Conservation (phyloP, 2,797 vertebrate species). For the Ibycter americanus region DNA sequence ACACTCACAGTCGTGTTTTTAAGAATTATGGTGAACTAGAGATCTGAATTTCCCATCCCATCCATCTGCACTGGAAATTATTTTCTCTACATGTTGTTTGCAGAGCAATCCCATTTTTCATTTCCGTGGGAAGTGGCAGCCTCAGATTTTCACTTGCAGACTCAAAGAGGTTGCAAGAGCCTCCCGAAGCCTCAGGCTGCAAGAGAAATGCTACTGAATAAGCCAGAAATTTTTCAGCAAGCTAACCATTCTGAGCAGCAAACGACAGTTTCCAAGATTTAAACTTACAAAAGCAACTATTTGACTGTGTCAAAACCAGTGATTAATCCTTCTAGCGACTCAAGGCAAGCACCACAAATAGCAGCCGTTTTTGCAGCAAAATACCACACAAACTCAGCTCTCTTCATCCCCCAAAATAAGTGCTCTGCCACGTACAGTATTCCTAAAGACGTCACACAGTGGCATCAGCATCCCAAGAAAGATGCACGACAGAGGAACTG, state of each 20-base stretch:
- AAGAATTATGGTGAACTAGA: not conserved
- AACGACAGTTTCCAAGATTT: not conserved
- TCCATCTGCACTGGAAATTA: not conserved
- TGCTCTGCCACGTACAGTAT: not conserved
- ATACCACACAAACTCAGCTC: not conserved
- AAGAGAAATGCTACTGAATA: not conserved
- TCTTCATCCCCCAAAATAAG: conserved; percentile 13
- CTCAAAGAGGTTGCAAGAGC: not conserved
- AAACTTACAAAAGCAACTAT: not conserved
- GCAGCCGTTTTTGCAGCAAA: conserved; percentile 42
- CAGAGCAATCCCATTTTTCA: not conserved
- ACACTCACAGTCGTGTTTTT: not conserved
- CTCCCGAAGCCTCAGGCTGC: not conserved
- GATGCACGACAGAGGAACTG: not conserved
- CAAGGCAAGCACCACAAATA: conserved; percentile 38
- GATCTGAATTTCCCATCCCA: not conserved
- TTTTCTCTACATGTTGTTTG: not conserved
- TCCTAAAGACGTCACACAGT: not conserved
- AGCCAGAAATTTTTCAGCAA: not conserved
- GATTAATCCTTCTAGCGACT: not conserved
- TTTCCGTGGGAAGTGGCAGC: not conserved
- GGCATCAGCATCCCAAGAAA: not conserved
- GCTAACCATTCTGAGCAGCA: not conserved
- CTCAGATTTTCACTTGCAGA: not conserved
- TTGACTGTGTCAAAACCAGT: not conserved